These are phyloP conservation scores for Eulimnadia texana DNA, from an alignment of 1,140 invertebrate genomes.

Conservation along the genomic window DNA sequence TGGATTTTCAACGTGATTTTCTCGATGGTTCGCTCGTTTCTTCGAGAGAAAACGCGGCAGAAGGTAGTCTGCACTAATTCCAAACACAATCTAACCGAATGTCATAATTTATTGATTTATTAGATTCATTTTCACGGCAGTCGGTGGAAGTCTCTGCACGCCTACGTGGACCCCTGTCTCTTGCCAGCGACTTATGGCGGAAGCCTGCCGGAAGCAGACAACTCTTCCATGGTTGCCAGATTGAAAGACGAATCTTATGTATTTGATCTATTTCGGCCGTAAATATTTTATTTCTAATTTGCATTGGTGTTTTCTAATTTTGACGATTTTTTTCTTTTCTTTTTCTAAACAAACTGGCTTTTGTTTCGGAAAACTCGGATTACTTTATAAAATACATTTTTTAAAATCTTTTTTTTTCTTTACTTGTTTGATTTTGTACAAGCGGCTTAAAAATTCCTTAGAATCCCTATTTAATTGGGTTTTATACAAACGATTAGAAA, in stretches of 20 bases:
- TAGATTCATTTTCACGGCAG: neutral
- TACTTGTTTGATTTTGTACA: too few relatives aligned
- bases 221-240: neutral
- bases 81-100: neutral
- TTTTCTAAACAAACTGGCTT: too few relatives aligned
- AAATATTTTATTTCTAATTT: too few relatives aligned
- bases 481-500: too few relatives aligned
- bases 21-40: slow-evolving; percentile 73
- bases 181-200: neutral
- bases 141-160: neutral
- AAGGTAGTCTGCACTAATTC: slow-evolving; percentile 37
- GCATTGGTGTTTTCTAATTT: too few relatives aligned
- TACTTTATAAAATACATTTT: too few relatives aligned
- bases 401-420: too few relatives aligned
- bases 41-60: slow-evolving; percentile 63
- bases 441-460: too few relatives aligned
- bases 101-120: neutral
- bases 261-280: neutral
- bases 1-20: slow-evolving; percentile 77
- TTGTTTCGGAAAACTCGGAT: too few relatives aligned
- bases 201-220: neutral
- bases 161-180: neutral
- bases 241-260: neutral
- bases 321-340: too few relatives aligned
- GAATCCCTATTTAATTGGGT: too few relatives aligned